phyloP scores from a whole-genome alignment of 2,113 vertebrate genomes.

The Grammomys dolichurus region DNA sequence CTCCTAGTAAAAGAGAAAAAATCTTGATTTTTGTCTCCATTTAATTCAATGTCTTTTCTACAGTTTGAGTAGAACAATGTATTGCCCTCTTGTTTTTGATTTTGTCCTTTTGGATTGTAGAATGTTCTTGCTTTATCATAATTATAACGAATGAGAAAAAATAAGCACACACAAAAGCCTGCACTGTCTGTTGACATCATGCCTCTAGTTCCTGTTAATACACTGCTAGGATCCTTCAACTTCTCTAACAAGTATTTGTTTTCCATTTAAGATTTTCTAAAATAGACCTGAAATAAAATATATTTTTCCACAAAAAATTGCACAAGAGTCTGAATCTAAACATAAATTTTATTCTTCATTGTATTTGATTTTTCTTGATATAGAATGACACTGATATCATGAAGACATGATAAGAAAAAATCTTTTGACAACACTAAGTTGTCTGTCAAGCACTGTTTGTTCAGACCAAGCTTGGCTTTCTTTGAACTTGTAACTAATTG shows the following conservation, averaged over 20 bases:
- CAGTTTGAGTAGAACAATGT: background rate
- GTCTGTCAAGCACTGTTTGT: background rate
- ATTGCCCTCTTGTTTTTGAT: background rate
- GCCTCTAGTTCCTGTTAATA: background rate
- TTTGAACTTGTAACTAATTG: constrained; percentile 68
- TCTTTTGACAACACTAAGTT: constrained; percentile 50
- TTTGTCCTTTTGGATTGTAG: background rate
- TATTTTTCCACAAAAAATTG: background rate
- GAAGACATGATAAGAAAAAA: background rate
- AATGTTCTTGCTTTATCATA: background rate
- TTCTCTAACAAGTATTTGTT: background rate
- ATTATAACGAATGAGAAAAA: background rate
- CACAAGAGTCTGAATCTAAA: background rate
- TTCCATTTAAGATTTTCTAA: background rate
- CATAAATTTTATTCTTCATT: constrained; percentile 18
- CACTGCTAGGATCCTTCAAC: background rate
- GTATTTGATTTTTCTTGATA: constrained; percentile 57
- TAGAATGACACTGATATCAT: constrained; percentile 1
- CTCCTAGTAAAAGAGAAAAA: background rate
- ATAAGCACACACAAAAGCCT: background rate
- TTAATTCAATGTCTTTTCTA: background rate
- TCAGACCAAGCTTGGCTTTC: background rate
- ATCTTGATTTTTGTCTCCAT: background rate
- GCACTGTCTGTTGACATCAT: background rate
- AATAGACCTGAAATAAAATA: background rate